Conservation (phyloP, 1,140 invertebrate species). For the Drosophila lowei region DNA sequence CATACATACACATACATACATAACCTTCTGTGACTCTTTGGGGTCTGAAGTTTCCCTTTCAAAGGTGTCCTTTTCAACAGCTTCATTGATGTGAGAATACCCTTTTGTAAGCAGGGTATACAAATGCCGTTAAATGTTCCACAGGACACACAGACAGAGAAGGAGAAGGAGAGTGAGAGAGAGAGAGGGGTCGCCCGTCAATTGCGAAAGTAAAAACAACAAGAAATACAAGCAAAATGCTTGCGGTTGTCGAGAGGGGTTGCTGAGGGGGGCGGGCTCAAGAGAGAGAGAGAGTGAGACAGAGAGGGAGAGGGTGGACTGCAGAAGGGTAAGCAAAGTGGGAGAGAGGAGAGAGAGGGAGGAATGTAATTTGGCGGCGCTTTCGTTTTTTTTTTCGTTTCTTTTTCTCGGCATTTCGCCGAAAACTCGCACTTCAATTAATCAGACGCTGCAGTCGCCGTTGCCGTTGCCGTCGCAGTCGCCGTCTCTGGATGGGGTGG, state of each 20-base stretch:
- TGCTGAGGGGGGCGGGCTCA: neutral
- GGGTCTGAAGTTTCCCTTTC: too few relatives aligned
- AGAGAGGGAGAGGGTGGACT: neutral
- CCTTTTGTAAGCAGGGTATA: neutral
- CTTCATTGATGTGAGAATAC: too few relatives aligned
- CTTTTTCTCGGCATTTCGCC: slow-evolving; percentile 57
- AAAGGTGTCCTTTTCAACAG: too few relatives aligned
- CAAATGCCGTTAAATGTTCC: slow-evolving; percentile 47
- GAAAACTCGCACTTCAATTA: slow-evolving; percentile 79
- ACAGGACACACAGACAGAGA: slow-evolving; percentile 43
- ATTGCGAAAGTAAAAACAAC: slow-evolving; percentile 53
- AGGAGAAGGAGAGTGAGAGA: neutral
- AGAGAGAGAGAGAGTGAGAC: neutral
- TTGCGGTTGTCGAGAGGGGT: slow-evolving; percentile 29
- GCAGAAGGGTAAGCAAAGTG: slow-evolving; percentile 1
- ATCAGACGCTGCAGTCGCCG: slow-evolving; percentile 66
- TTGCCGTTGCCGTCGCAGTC: slow-evolving; percentile 15
- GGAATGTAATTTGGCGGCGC: slow-evolving; percentile 70
- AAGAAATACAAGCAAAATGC: slow-evolving; percentile 32
- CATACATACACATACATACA: too few relatives aligned
- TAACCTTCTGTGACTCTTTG: too few relatives aligned
- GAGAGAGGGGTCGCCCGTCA: slow-evolving; percentile 6
- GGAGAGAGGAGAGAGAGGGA: slow-evolving; percentile 1
- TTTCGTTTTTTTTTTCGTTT: slow-evolving; percentile 51
- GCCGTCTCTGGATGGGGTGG: slow-evolving; percentile 17